Conservation (phyloP, 2,797 vertebrate genomes). For the Enteromius viviparus region DNA sequence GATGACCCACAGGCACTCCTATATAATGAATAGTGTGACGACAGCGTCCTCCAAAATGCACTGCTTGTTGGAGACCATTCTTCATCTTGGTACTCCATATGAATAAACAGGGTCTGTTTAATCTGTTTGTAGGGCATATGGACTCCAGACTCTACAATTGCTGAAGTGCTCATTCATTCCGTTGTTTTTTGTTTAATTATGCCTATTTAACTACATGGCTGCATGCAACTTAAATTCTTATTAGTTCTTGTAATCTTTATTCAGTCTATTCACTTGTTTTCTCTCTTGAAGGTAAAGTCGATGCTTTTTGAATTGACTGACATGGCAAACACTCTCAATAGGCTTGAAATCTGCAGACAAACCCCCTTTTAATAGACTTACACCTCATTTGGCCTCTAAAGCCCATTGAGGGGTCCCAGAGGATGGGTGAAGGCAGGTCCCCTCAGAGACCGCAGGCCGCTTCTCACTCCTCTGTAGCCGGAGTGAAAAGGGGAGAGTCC, state of each 20-base stretch:
- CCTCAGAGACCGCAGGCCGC: slow-evolving; percentile 60
- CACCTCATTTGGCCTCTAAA: slow-evolving; percentile 89
- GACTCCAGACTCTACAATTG: slow-evolving; percentile 39
- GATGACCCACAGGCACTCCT: slow-evolving; percentile 74
- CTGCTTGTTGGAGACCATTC: slow-evolving; percentile 65
- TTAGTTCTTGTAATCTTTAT: background rate
- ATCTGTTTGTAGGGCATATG: slow-evolving; percentile 68
- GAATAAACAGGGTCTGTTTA: slow-evolving; percentile 79
- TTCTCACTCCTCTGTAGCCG: slow-evolving; percentile 66
- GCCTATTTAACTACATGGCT: slow-evolving; percentile 24
- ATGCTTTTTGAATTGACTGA: slow-evolving; percentile 79
- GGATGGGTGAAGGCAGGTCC: slow-evolving; percentile 74
- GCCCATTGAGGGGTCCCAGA: slow-evolving; percentile 82
- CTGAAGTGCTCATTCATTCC: slow-evolving; percentile 29
- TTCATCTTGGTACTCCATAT: slow-evolving; percentile 78
- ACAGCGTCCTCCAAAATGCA: slow-evolving; percentile 66
- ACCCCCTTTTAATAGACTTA: slow-evolving; percentile 86
- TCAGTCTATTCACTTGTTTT: slow-evolving; percentile 35
- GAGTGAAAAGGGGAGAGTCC: slow-evolving; percentile 69
- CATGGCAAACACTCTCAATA: slow-evolving; percentile 67
- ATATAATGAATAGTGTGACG: slow-evolving; percentile 73
- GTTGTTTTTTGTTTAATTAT: slow-evolving; percentile 24
- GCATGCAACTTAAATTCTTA: background rate
- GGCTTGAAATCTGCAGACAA: slow-evolving; percentile 76
- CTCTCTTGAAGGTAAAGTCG: slow-evolving; percentile 60